A percentile compares a stretch with the other conserved stretches of the same genome.
These are phyloP conservation scores for Potorous gilbertii DNA, from an alignment of 2,797 vertebrate genomes.

Conservation along the genomic window DNA sequence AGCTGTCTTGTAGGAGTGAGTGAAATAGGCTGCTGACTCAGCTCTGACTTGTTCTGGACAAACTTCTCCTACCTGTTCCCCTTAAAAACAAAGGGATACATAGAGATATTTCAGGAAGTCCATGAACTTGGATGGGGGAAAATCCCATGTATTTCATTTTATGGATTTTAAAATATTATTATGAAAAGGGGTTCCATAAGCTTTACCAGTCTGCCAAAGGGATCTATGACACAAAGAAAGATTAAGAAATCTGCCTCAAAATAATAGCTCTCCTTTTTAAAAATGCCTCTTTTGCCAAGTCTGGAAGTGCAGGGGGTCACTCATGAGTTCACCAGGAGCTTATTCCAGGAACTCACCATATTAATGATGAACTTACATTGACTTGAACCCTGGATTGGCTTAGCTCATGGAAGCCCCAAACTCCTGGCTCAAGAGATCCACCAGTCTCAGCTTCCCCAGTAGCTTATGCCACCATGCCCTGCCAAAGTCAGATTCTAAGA, in stretches of 20 bases:
- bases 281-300: not conserved
- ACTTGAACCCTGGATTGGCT: not conserved
- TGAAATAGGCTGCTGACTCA: not conserved
- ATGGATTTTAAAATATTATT: not conserved
- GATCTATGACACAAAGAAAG: not conserved
- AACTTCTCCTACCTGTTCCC: not conserved
- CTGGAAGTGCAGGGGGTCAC: not conserved
- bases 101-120: not conserved
- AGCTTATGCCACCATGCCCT: not conserved
- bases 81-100: not conserved
- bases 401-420: not conserved
- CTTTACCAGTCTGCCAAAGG: not conserved
- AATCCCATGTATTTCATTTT: not conserved
- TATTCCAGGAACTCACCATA: not conserved
- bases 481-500: not conserved
- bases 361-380: not conserved
- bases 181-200: not conserved
- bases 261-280: not conserved
- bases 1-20: not conserved
- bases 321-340: not conserved
- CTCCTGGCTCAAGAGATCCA: not conserved
- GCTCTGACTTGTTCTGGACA: not conserved
- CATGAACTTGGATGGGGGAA: not conserved
- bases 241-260: not conserved
- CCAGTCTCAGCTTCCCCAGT: not conserved